Percentiles rank a stretch among this genome's conserved stretches.
Conservation (phyloP, 2,888 invertebrate species). For the Galerucella pusilla region DNA sequence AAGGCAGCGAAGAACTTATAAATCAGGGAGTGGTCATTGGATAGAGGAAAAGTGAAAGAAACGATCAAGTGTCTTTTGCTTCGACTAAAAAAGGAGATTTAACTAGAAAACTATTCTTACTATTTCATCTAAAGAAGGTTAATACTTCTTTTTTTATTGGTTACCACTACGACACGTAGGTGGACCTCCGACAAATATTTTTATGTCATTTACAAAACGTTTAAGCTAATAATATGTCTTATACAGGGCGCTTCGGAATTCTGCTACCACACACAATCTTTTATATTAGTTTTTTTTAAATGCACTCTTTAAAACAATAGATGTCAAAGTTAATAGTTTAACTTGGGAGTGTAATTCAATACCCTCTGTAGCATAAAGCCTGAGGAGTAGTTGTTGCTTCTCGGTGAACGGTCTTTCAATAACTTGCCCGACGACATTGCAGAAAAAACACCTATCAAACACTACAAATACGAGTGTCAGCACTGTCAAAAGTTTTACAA, state of each 20-base stretch:
- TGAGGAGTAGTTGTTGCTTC: too few species aligned
- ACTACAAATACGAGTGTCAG: too few species aligned
- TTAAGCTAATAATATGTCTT: neutral
- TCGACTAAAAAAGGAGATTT: slow-evolving; percentile 29
- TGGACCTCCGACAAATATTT: slow-evolving; percentile 12
- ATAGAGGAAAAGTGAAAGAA: slow-evolving; percentile 19
- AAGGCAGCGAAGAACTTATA: slow-evolving; percentile 19
- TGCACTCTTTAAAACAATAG: too few species aligned
- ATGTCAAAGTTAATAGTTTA: too few species aligned
- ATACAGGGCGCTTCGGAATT: neutral
- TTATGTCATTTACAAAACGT: neutral
- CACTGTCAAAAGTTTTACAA: too few species aligned
- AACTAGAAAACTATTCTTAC: slow-evolving; percentile 21
- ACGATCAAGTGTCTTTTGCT: slow-evolving; percentile 21
- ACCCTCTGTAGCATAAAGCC: too few species aligned
- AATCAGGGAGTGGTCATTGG: slow-evolving; percentile 20
- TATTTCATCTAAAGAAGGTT: slow-evolving; percentile 15
- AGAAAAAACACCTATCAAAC: too few species aligned
- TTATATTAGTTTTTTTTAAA: too few species aligned
- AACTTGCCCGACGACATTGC: too few species aligned
- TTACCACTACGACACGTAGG: slow-evolving; percentile 8
- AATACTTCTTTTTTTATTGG: slow-evolving; percentile 13
- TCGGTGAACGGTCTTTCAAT: too few species aligned
- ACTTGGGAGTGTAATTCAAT: too few species aligned
- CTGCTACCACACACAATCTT: too few species aligned